Evolutionary conservation across 2,113 vertebrate genomes (phyloP).

Genomic region (Malurus cyaneus): DNA sequence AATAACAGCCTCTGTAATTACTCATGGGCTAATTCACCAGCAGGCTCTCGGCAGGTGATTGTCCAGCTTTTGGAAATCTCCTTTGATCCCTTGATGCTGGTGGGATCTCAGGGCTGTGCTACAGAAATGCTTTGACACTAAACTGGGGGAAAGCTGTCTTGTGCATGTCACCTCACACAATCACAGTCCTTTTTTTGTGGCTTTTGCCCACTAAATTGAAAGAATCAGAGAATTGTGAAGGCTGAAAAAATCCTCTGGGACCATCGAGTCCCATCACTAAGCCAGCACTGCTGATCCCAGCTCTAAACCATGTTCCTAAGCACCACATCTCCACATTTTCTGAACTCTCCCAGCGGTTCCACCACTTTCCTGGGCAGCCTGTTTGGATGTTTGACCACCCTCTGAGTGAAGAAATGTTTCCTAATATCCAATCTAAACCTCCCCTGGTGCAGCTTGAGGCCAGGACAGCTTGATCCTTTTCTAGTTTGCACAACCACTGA

Average conservation of each 20-base stretch:
- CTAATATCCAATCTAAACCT: background rate
- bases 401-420: background rate
- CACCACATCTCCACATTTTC: background rate
- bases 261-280: rapidly evolving
- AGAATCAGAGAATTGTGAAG: background rate
- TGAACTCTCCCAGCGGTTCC: background rate
- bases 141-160: background rate
- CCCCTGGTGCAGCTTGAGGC: rapidly evolving
- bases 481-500: background rate
- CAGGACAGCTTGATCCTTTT: background rate
- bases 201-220: background rate
- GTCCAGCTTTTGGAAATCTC: background rate
- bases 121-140: background rate
- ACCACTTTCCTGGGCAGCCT: background rate
- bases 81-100: background rate
- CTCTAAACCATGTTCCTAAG: background rate
- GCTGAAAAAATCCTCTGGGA: background rate
- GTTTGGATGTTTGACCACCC: background rate
- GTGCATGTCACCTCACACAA: background rate
- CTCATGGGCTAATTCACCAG: background rate
- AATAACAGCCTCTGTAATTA: background rate
- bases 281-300: background rate
- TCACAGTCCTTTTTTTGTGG: too few species aligned
- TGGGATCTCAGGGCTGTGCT: background rate
- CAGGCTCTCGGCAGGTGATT: background rate